These are phyloP conservation scores for Eristalinus aeneus DNA, from an alignment of 2,888 invertebrate species.

Conservation along the genomic window DNA sequence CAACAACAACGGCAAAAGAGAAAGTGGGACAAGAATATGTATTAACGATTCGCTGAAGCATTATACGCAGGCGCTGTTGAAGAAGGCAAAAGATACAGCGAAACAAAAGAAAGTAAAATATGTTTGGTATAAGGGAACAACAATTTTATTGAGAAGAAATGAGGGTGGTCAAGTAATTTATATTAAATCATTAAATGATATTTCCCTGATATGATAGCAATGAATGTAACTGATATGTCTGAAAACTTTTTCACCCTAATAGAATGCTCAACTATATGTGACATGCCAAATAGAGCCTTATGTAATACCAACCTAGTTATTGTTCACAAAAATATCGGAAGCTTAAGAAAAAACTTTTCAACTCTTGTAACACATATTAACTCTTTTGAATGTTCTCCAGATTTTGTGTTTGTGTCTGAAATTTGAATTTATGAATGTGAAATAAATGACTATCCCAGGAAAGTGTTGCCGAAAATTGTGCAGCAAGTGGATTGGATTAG, in stretches of 20 bases:
- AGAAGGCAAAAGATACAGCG: too few species aligned
- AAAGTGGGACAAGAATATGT: too few species aligned
- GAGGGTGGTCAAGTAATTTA: slow-evolving; percentile 32
- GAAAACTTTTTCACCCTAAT: slow-evolving; percentile 11
- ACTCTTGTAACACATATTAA: neutral
- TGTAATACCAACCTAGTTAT: too few species aligned
- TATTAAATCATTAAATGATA: slow-evolving; percentile 48
- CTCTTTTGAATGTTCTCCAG: neutral
- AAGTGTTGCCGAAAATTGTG: neutral
- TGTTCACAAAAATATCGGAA: too few species aligned
- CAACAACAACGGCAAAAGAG: too few species aligned
- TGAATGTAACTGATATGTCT: neutral
- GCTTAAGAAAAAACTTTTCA: neutral
- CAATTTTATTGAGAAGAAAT: slow-evolving; percentile 63
- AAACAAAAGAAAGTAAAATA: too few species aligned
- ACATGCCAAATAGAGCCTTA: neutral
- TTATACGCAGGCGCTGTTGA: too few species aligned
- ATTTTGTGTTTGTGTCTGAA: neutral
- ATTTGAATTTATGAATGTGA: neutral
- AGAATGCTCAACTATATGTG: neutral
- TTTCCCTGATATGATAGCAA: slow-evolving; percentile 23
- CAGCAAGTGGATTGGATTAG: neutral
- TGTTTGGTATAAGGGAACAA: too few species aligned
- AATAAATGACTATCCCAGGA: neutral
- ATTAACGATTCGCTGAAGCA: too few species aligned